phyloP scores from a whole-genome alignment of 2,888 invertebrate species.

The Cheilosia vernalis region DNA sequence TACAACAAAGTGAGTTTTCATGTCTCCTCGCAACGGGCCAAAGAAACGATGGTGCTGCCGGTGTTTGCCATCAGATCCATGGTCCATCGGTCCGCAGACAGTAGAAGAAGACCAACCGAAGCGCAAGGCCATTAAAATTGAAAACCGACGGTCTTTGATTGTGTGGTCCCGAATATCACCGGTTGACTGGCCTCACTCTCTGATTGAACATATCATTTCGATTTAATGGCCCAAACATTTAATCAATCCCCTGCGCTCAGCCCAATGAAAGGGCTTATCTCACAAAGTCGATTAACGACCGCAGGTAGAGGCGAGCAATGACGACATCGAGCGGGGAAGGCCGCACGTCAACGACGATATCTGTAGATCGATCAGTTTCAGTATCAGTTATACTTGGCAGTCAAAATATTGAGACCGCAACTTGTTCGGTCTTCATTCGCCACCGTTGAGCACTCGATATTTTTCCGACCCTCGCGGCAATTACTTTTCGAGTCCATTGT shows the following conservation, averaged over 20 bases:
- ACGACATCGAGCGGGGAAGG: conserved; percentile 16
- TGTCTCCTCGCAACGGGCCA: conserved; percentile 43
- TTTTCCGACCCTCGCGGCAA: conserved; percentile 31
- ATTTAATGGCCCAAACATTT: conserved; percentile 64
- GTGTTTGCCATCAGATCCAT: conserved; percentile 16
- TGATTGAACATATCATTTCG: conserved; percentile 60
- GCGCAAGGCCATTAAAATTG: conserved; percentile 40
- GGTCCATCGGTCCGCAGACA: neutral
- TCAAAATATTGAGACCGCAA: conserved; percentile 44
- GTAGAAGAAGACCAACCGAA: neutral
- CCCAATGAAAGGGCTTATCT: conserved; percentile 62
- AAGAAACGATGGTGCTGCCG: conserved; percentile 20
- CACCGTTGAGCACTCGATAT: conserved; percentile 20
- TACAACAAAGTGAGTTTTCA: conserved; percentile 67
- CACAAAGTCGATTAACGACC: conserved; percentile 24
- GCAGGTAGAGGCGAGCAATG: conserved; percentile 12
- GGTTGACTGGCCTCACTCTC: conserved; percentile 7
- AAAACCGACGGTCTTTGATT: conserved; percentile 14
- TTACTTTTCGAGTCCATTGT: conserved; percentile 50
- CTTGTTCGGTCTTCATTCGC: too few species aligned
- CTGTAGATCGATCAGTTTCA: conserved; percentile 59
- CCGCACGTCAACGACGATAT: conserved; percentile 52
- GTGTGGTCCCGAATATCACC: conserved; percentile 56
- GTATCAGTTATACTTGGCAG: conserved; percentile 22
- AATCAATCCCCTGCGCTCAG: conserved; percentile 33